A percentile compares a stretch with the other conserved stretches of the same genome.
Conservation (phyloP, 2,888 invertebrate species). For the Leptinotarsa peninsularis region DNA sequence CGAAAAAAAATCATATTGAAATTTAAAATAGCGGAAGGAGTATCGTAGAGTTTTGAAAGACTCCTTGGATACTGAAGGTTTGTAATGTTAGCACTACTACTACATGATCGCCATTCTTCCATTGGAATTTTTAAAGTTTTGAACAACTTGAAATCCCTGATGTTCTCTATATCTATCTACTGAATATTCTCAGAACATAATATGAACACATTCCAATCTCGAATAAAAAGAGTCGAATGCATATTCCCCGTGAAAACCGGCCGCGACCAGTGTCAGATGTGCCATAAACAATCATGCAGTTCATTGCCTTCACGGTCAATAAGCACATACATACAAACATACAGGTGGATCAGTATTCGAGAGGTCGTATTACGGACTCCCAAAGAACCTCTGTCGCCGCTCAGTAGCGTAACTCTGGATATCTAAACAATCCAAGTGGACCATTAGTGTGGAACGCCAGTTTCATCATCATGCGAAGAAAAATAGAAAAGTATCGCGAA, state of each 20-base stretch:
- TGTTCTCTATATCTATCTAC: too few species aligned
- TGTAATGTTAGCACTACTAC: too few species aligned
- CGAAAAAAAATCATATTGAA: too few species aligned
- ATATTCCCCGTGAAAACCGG: slow-evolving; percentile 9
- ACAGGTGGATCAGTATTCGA: slow-evolving; percentile 33
- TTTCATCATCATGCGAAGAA: not conserved
- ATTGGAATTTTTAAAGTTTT: too few species aligned
- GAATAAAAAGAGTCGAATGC: slow-evolving; percentile 3
- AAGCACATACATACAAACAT: slow-evolving; percentile 7
- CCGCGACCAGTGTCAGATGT: slow-evolving; percentile 23
- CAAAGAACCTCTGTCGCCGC: not conserved
- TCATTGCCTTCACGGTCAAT: slow-evolving; percentile 39
- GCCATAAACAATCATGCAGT: slow-evolving; percentile 38
- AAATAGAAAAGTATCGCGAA: not conserved
- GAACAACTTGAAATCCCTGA: too few species aligned
- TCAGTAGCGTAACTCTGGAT: not conserved
- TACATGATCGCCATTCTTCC: too few species aligned
- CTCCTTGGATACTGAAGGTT: too few species aligned
- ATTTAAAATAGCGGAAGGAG: too few species aligned
- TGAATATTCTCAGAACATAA: not conserved
- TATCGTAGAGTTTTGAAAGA: too few species aligned
- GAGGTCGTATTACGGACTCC: slow-evolving; percentile 6
- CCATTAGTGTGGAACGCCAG: too few species aligned
- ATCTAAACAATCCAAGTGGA: not conserved
- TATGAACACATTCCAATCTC: not conserved